These are phyloP conservation scores for Atta texana DNA, from an alignment of 1,140 invertebrate species.

Conservation along the genomic window DNA sequence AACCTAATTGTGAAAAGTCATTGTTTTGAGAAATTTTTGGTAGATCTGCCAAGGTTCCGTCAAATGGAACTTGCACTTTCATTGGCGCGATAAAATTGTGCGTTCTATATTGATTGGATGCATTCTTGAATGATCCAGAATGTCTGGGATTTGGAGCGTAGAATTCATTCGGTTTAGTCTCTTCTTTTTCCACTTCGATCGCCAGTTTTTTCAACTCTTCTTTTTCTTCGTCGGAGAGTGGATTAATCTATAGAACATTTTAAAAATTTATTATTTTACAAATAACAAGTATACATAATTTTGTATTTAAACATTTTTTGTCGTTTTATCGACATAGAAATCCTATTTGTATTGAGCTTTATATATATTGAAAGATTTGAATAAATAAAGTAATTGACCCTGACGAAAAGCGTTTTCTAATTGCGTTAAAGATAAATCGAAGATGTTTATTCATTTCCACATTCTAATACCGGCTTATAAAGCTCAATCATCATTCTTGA, in stretches of 20 bases:
- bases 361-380: conserved; percentile 1
- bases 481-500: conserved; percentile 12
- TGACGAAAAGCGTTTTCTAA: background rate
- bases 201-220: conserved; percentile 69
- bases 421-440: background rate
- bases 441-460: conserved; percentile 23
- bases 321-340: background rate
- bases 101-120: background rate
- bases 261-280: background rate
- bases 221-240: conserved; percentile 72
- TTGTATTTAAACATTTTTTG: background rate
- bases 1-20: conserved; percentile 56
- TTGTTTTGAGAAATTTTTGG: background rate
- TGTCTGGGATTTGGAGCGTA: conserved; percentile 59
- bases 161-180: conserved; percentile 74
- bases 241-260: conserved; percentile 66
- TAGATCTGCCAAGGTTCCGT: conserved; percentile 2
- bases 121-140: background rate
- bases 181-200: conserved; percentile 75
- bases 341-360: background rate
- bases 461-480: background rate
- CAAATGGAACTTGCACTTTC: conserved; percentile 15
- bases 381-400: background rate
- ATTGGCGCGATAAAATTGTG: background rate
- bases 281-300: background rate